A percentile compares a stretch with the other conserved stretches of the same genome.
phyloP scores from a whole-genome alignment of 2,113 vertebrate species.

The Anser cygnoides region DNA sequence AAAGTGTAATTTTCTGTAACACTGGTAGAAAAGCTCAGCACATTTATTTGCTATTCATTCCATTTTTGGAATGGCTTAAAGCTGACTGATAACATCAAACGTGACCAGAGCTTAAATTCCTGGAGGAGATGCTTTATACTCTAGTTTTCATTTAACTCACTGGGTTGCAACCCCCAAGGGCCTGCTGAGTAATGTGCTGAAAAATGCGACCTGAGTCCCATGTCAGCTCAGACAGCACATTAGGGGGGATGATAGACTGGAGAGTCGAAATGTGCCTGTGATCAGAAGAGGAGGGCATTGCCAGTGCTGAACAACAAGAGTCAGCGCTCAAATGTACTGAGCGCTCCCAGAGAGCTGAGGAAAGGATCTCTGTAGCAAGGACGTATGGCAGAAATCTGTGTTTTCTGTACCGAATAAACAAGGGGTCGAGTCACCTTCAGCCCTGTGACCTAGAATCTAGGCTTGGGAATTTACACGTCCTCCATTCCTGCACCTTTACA shows the following conservation, averaged over 20 bases:
- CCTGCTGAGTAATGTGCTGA: not conserved
- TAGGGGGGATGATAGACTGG: not conserved
- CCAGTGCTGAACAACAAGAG: not conserved
- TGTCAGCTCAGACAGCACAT: not conserved
- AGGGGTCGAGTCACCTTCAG: not conserved
- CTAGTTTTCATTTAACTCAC: not conserved
- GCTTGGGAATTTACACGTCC: accelerated
- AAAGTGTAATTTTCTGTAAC: not conserved
- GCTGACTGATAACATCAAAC: not conserved
- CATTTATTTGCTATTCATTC: not conserved
- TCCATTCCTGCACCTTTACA: not conserved
- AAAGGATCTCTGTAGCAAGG: not conserved
- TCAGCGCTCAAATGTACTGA: not conserved
- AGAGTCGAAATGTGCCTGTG: not conserved
- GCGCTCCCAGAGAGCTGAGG: not conserved
- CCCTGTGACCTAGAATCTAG: not conserved
- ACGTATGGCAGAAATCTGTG: not conserved
- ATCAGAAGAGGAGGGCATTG: not conserved
- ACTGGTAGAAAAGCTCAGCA: not conserved
- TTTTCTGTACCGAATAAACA: not conserved
- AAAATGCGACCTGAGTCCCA: not conserved
- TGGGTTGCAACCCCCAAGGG: not conserved
- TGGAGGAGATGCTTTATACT: not conserved
- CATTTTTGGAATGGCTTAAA: not conserved
- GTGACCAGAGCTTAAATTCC: not conserved